These are phyloP conservation scores for Drosophila pallidifrons DNA, from an alignment of 1,140 invertebrate species.

Conservation along the genomic window DNA sequence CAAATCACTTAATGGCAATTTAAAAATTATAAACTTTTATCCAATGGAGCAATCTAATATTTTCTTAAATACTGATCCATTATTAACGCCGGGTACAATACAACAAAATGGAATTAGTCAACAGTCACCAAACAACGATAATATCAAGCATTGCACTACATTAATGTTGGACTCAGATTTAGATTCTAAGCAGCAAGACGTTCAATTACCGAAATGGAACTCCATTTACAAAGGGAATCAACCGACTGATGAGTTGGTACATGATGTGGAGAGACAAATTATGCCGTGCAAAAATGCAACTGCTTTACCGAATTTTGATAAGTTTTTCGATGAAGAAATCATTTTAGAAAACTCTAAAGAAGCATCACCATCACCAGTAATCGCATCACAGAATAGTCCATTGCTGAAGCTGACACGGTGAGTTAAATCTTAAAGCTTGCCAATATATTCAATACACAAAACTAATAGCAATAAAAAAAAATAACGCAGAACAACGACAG, in stretches of 20 bases:
- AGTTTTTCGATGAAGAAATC: neutral
- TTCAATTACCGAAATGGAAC: neutral
- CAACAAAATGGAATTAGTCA: neutral
- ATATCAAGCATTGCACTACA: neutral
- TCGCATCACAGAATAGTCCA: neutral
- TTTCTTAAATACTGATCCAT: neutral
- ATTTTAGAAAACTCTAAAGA: neutral
- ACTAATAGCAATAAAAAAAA: too few relatives aligned
- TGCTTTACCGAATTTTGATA: neutral
- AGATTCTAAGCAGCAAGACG: neutral
- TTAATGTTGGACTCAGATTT: neutral
- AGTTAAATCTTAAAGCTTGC: neutral
- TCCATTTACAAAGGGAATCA: neutral
- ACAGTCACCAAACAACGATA: neutral
- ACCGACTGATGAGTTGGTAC: neutral
- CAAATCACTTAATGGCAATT: conserved; percentile 23
- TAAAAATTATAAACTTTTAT: neutral
- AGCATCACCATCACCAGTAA: neutral
- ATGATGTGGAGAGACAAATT: neutral
- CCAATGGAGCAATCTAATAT: neutral
- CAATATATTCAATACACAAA: neutral
- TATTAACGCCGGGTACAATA: neutral
- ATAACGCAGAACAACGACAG: too few relatives aligned
- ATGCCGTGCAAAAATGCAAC: neutral
- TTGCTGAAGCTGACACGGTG: conserved; percentile 7